These are phyloP conservation scores for Amyelois transitella DNA, from an alignment of 1,140 invertebrate genomes.

Conservation along the genomic window DNA sequence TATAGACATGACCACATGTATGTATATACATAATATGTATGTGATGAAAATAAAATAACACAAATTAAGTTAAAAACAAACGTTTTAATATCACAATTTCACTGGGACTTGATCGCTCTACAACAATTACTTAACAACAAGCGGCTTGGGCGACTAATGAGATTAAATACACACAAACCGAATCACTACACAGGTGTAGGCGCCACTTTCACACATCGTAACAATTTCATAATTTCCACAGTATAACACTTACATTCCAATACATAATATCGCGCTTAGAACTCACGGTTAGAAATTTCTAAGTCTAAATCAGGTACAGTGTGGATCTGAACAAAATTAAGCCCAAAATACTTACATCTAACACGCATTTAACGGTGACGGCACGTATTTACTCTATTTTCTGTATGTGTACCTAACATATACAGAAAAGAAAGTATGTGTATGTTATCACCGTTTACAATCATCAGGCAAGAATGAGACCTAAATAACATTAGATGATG, in stretches of 20 bases:
- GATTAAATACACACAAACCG: conserved; percentile 27
- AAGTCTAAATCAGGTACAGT: conserved; percentile 61
- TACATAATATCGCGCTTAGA: conserved; percentile 18
- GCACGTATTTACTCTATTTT: no score
- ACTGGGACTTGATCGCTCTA: conserved; percentile 49
- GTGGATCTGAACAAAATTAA: not conserved
- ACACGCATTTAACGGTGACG: not conserved
- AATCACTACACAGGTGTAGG: conserved; percentile 19
- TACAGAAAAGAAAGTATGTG: no score
- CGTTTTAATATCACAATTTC: conserved; percentile 73
- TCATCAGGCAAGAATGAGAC: conserved; percentile 57
- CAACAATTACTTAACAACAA: conserved; percentile 40
- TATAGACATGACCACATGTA: no score
- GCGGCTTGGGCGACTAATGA: conserved; percentile 20
- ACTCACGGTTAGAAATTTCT: conserved; percentile 41
- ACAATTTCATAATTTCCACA: conserved; percentile 22
- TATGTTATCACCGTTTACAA: conserved; percentile 8
- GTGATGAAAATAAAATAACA: not conserved
- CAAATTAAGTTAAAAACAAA: conserved; percentile 30
- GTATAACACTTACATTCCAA: not conserved
- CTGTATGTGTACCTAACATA: no score
- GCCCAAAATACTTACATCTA: not conserved
- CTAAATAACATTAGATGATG: conserved; percentile 38
- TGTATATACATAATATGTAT: not conserved
- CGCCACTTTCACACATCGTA: conserved; percentile 18